A percentile compares a stretch with the other conserved stretches of the same genome.
Conservation (phyloP, 2,113 vertebrate genomes). For the Brachypodius melanocephalos region DNA sequence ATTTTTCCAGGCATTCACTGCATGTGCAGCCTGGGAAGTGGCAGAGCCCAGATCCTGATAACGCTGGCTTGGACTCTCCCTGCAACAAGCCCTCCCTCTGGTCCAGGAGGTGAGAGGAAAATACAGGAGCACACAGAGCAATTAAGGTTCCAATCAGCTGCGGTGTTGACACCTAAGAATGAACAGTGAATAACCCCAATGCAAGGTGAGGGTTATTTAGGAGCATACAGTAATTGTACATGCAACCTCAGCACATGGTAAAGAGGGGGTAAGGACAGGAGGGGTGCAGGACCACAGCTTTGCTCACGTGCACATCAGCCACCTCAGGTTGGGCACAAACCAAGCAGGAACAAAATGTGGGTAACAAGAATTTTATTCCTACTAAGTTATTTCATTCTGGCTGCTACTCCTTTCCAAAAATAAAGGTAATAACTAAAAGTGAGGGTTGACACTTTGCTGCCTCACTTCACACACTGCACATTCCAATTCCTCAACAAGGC, state of each 20-base stretch:
- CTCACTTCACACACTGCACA: not conserved
- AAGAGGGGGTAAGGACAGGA: not conserved
- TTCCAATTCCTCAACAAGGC: not conserved
- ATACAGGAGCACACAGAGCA: not conserved
- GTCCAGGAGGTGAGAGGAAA: slow-evolving; percentile 5
- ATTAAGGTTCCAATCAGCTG: slow-evolving; percentile 31
- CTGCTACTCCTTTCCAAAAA: not conserved
- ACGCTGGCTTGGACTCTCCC: not conserved
- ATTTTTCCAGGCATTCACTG: slow-evolving; percentile 19
- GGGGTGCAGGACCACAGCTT: not conserved
- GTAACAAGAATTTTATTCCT: not conserved
- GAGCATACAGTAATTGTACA: not conserved
- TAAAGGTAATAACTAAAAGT: not conserved
- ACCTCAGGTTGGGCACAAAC: not conserved
- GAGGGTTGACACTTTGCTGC: not conserved
- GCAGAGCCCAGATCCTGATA: not conserved
- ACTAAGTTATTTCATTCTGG: not conserved
- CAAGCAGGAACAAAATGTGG: not conserved
- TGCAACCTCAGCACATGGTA: not conserved
- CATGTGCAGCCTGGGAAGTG: not conserved
- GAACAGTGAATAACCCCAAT: slow-evolving; percentile 16
- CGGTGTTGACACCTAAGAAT: not conserved
- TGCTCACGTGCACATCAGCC: not conserved
- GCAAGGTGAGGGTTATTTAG: not conserved
- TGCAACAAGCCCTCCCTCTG: slow-evolving; percentile 7